These are phyloP conservation scores for Dryobates pubescens DNA, from an alignment of 2,797 vertebrate genomes.

Conservation along the genomic window DNA sequence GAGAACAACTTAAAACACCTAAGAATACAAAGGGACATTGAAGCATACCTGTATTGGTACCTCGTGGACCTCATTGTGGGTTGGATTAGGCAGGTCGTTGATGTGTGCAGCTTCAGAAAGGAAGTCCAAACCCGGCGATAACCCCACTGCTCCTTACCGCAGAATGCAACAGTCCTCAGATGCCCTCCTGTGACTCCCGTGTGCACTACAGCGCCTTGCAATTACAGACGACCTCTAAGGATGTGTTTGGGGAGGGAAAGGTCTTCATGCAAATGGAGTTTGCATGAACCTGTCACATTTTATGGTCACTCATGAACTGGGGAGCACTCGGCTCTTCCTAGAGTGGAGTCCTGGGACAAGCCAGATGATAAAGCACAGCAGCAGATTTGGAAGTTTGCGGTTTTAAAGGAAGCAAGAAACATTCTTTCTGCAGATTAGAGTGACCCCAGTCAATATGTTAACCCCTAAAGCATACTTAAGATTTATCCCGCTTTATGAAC, in stretches of 20 bases:
- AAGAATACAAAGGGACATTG: fast-evolving
- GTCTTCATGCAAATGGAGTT: fast-evolving
- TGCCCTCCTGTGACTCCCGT: conserved; percentile 65
- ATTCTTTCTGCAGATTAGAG: not conserved
- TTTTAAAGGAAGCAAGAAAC: not conserved
- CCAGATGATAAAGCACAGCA: not conserved
- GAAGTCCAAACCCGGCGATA: fast-evolving
- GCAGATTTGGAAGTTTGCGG: not conserved
- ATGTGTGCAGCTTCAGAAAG: fast-evolving
- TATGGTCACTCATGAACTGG: fast-evolving
- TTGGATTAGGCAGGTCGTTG: fast-evolving
- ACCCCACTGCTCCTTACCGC: fast-evolving
- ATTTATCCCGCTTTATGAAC: not conserved
- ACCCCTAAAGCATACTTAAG: not conserved
- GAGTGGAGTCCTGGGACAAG: not conserved
- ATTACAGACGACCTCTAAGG: fast-evolving
- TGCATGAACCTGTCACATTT: fast-evolving
- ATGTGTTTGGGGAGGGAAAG: too few relatives aligned
- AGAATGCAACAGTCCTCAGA: conserved; percentile 17
- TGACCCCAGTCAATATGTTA: not conserved
- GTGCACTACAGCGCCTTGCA: not conserved
- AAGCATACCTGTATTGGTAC: not conserved
- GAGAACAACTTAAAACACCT: not conserved
- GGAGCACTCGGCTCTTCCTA: not conserved
- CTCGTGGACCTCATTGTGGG: not conserved